Evolutionary conservation across 1,140 invertebrate species (phyloP).

Genomic region (Drosophila kanapiae): DNA sequence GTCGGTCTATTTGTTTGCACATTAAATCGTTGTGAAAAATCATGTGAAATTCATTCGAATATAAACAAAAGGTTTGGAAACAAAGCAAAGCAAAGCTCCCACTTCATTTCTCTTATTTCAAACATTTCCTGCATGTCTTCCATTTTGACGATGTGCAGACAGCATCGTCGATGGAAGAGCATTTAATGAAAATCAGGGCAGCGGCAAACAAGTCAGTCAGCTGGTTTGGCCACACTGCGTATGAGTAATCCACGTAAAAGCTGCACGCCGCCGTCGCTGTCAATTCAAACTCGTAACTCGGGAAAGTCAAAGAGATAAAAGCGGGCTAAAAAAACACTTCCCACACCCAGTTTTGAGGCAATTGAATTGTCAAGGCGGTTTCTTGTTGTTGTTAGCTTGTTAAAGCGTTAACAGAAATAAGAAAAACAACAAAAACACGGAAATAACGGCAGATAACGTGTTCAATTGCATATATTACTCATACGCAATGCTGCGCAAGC

Average conservation of each 20-base stretch:
- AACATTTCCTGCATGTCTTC: neutral
- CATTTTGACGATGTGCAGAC: slow-evolving; percentile 10
- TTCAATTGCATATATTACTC: slow-evolving; percentile 54
- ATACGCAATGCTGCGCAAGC: slow-evolving; percentile 50
- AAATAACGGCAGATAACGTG: slow-evolving; percentile 28
- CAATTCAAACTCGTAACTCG: slow-evolving; percentile 28
- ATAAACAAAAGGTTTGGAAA: slow-evolving; percentile 3
- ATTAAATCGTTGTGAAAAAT: neutral
- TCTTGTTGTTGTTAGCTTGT: neutral
- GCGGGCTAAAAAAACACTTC: slow-evolving; percentile 21
- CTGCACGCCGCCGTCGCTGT: slow-evolving; percentile 44
- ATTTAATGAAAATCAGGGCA: slow-evolving; percentile 14
- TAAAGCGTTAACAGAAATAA: slow-evolving; percentile 18
- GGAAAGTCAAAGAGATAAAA: slow-evolving; percentile 14
- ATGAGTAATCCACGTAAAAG: slow-evolving; percentile 57
- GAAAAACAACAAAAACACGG: slow-evolving; percentile 24
- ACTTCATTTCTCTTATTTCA: neutral
- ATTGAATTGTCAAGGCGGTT: slow-evolving; percentile 47
- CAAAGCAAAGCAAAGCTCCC: neutral
- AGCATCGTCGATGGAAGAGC: neutral
- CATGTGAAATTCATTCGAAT: neutral
- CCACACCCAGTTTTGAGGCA: slow-evolving; percentile 40
- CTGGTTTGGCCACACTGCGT: slow-evolving; percentile 51
- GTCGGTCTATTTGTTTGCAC: neutral
- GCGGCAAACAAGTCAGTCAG: slow-evolving; percentile 24